Evolutionary conservation across 2,113 vertebrate genomes (phyloP).

Genomic region (Percopsis transmontana): DNA sequence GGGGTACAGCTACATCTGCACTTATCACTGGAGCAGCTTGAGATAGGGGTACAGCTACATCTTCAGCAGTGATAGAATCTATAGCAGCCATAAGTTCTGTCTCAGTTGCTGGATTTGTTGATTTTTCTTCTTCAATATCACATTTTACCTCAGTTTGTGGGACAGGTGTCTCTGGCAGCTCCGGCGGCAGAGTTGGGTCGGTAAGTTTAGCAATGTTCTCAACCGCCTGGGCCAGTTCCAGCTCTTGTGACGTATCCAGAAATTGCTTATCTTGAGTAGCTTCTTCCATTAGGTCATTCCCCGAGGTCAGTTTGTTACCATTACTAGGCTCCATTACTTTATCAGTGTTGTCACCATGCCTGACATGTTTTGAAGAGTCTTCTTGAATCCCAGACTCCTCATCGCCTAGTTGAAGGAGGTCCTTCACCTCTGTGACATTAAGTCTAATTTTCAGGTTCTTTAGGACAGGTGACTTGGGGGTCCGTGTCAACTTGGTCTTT

Average conservation of each 20-base stretch:
- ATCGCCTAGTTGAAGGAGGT: conserved; percentile 73
- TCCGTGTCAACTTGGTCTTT: conserved; percentile 82
- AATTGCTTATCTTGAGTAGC: conserved; percentile 57
- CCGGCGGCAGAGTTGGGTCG: conserved; percentile 80
- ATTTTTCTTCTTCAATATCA: conserved; percentile 85
- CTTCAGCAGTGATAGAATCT: conserved; percentile 90
- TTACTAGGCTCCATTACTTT: conserved; percentile 63
- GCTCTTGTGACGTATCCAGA: conserved; percentile 79
- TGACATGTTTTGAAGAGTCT: conserved; percentile 67
- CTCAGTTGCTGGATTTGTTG: conserved; percentile 87
- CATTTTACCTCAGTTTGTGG: conserved; percentile 55
- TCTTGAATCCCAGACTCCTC: conserved; percentile 76
- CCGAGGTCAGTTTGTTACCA: conserved; percentile 60
- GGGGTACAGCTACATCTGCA: conserved; percentile 76
- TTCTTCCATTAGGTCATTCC: conserved; percentile 75
- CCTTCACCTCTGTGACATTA: conserved; percentile 83
- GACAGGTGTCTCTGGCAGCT: conserved; percentile 60
- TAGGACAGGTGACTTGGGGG: conserved; percentile 81
- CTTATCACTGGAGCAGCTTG: conserved; percentile 78
- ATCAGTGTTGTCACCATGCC: conserved; percentile 67
- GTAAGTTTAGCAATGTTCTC: conserved; percentile 94
- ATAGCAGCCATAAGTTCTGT: conserved; percentile 95
- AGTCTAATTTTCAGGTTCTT: conserved; percentile 84
- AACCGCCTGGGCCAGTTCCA: conserved; percentile 91
- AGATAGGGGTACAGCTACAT: conserved; percentile 68